Conservation (phyloP, 1,140 invertebrate species). For the Limonius californicus region DNA sequence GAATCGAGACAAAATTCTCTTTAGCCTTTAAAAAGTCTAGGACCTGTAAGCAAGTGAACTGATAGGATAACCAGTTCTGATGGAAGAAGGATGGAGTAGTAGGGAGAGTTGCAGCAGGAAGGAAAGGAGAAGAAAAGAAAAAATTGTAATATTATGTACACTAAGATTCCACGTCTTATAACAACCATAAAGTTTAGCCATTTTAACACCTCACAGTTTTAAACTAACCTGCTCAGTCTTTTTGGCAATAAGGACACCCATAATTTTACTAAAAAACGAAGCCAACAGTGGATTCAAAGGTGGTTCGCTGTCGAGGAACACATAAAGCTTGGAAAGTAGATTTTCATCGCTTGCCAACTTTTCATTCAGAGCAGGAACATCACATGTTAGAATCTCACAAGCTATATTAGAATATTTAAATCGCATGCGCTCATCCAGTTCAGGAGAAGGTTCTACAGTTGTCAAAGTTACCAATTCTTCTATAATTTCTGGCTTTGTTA, state of each 20-base stretch:
- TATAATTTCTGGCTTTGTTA: constrained; percentile 77
- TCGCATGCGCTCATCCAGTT: constrained; percentile 70
- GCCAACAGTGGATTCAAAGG: constrained; percentile 90
- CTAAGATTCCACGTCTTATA: neutral
- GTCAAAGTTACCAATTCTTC: constrained; percentile 82
- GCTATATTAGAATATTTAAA: constrained; percentile 92
- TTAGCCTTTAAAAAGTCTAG: constrained; percentile 86
- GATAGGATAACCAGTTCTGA: constrained; percentile 88
- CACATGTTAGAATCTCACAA: constrained; percentile 88
- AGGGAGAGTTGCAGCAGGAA: constrained; percentile 17
- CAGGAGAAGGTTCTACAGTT: constrained; percentile 75
- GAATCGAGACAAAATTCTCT: constrained; percentile 78
- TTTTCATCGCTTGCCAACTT: constrained; percentile 72
- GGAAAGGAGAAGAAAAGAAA: constrained; percentile 21
- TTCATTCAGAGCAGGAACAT: constrained; percentile 82
- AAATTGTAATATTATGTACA: neutral
- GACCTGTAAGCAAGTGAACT: constrained; percentile 84
- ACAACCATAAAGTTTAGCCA: no score
- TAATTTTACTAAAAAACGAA: constrained; percentile 93
- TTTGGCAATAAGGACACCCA: constrained; percentile 79
- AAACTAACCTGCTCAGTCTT: constrained; percentile 68
- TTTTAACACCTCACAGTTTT: no score
- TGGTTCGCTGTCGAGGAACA: constrained; percentile 81
- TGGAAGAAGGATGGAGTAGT: constrained; percentile 20
- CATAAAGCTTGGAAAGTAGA: constrained; percentile 80